Evolutionary conservation across 2,797 vertebrate genomes (phyloP), one percentile per base, ranked within the genome.

Genomic region (Bryconaethiops microstoma): DNA sequence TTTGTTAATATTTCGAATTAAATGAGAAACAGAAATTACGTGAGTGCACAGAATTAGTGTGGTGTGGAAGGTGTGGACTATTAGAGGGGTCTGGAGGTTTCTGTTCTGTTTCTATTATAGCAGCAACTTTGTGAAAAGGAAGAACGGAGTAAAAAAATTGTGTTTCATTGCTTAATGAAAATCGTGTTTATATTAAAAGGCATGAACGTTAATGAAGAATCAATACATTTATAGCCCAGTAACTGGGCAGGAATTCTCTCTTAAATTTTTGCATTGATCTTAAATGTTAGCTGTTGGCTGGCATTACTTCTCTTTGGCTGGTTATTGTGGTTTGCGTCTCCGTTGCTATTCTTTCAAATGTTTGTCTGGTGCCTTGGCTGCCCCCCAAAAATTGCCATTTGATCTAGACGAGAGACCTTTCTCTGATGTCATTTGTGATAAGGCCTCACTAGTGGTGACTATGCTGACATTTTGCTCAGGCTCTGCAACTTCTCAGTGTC

Each of bases 401-500:
- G 80, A 74, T 79, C 77, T 74, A 64, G 77, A 70, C 9, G 71
- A 81, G 79, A 67, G 72, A 45, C 48, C 14, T 62, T 64, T 80
- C 81, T 64, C 76, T 87, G 80, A 85, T 84, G 80, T 85, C 75
- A 80, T 84, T 74, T 68, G 40, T 80, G 85, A 84, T 86, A 80
- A 0, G 17, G 71, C 52, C 52, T 70, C 67, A 74, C 77, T 76
- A 52, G 72, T 68, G 67, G 75, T 82, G 70, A 55, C 77, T 80
- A 59, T n/a, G 39, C 75, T 85, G 84, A 83, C 80, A 84, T 87
- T 84, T 85, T 81, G 83, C 76, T 79, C 65, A 78, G 84, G 75
- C 76, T 80, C 86, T 85, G 84, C 73, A 85, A 79, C 82, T 64
- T 81, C 77, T 87, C 86, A 84, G 80, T 82, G 82, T 85, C 82